Conservation (phyloP, 2,797 vertebrate genomes). For the Crocidura indochinensis region DNA sequence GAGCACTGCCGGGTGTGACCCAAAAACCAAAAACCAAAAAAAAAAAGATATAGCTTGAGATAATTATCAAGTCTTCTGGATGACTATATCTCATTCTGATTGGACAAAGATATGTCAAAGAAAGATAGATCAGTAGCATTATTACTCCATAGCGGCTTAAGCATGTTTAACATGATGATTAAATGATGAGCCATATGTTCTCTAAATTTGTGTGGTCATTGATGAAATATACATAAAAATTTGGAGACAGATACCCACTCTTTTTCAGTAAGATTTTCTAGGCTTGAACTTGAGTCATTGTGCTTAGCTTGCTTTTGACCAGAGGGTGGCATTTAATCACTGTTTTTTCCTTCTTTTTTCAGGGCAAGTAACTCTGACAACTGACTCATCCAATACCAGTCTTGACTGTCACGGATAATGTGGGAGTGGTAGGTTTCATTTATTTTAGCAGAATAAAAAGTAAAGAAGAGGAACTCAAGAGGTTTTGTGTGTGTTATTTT, state of each 20-base stretch:
- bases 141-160: slow-evolving; percentile 66
- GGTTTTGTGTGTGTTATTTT: slow-evolving; percentile 69
- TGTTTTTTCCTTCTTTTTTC: slow-evolving; percentile 83
- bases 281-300: slow-evolving; percentile 88
- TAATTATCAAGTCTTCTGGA: not conserved
- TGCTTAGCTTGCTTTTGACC: slow-evolving; percentile 87
- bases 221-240: slow-evolving; percentile 83
- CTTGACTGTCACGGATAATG: slow-evolving; percentile 84
- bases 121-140: accelerated
- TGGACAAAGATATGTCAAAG: not conserved
- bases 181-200: slow-evolving; percentile 84
- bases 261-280: slow-evolving; percentile 86
- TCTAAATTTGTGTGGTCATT: slow-evolving; percentile 83
- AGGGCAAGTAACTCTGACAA: slow-evolving; percentile 81
- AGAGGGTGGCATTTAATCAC: slow-evolving; percentile 85
- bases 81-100: slow-evolving; percentile 4
- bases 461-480: slow-evolving; percentile 65
- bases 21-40: too few relatives aligned
- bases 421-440: slow-evolving; percentile 76
- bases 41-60: not conserved
- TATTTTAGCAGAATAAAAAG: slow-evolving; percentile 63
- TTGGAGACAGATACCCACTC: slow-evolving; percentile 81
- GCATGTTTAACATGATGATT: slow-evolving; percentile 75
- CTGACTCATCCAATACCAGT: slow-evolving; percentile 72
- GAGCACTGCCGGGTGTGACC: too few relatives aligned